phyloP scores from a whole-genome alignment of 2,888 invertebrate genomes.

The Agrotis segetum region DNA sequence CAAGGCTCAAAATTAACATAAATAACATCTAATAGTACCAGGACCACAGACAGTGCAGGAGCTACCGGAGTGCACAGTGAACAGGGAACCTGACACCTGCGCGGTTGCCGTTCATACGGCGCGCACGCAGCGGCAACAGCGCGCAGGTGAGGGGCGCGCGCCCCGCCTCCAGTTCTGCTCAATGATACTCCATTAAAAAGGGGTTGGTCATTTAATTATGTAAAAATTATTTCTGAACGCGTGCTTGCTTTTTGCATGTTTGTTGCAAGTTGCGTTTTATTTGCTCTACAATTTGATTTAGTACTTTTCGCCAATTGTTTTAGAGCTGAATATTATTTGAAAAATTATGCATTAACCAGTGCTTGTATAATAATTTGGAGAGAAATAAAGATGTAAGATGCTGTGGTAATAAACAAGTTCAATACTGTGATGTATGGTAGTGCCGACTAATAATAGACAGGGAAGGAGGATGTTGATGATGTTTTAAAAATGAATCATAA shows the following conservation, averaged over 20 bases:
- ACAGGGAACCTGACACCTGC: slow-evolving; percentile 55
- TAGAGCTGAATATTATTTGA: neutral
- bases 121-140: slow-evolving; percentile 66
- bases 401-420: neutral
- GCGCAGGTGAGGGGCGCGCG: slow-evolving; percentile 64
- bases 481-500: neutral
- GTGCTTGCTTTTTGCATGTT: slow-evolving; percentile 32
- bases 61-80: slow-evolving; percentile 23
- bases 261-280: slow-evolving; percentile 7
- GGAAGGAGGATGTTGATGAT: no score
- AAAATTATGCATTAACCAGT: neutral
- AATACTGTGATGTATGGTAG: no score
- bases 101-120: slow-evolving; percentile 70
- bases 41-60: slow-evolving; percentile 44
- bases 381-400: neutral
- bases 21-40: slow-evolving; percentile 25
- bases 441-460: neutral
- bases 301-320: neutral
- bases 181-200: slow-evolving; percentile 24
- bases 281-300: slow-evolving; percentile 8
- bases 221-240: slow-evolving; percentile 8
- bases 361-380: neutral
- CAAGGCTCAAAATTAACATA: slow-evolving; percentile 23
- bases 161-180: slow-evolving; percentile 38
- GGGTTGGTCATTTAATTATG: slow-evolving; percentile 48